Evolutionary conservation across 2,888 invertebrate genomes (phyloP).

Genomic region (Yponomeuta cagnagella): DNA sequence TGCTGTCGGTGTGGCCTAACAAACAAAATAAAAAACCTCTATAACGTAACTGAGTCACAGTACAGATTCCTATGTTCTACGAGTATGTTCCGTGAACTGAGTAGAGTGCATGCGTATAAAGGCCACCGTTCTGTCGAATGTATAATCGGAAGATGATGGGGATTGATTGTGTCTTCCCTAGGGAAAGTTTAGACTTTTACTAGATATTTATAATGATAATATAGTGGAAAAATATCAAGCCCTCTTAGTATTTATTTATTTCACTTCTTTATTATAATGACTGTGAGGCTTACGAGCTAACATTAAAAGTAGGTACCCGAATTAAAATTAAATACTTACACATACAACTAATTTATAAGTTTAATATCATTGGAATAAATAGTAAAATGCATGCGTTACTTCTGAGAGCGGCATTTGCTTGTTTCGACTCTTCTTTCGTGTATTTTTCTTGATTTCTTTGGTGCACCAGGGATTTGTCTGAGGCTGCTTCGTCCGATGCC

Average conservation of each 20-base stretch:
- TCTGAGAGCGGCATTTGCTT: slow-evolving; percentile 32
- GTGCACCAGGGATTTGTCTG: slow-evolving; percentile 23
- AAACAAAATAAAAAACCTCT: too few relatives aligned
- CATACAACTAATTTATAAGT: slow-evolving; percentile 36
- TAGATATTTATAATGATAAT: too few relatives aligned
- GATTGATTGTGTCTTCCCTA: too few relatives aligned
- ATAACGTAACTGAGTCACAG: too few relatives aligned
- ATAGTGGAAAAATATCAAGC: too few relatives aligned
- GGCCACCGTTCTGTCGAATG: too few relatives aligned
- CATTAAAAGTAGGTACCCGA: slow-evolving; percentile 29
- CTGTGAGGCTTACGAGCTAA: slow-evolving; percentile 52
- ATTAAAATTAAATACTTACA: slow-evolving; percentile 30
- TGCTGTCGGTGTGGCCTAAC: too few relatives aligned
- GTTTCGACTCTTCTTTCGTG: slow-evolving; percentile 21
- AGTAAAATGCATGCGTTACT: slow-evolving; percentile 31
- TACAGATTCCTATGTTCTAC: too few relatives aligned
- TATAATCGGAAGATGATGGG: too few relatives aligned
- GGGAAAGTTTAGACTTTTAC: too few relatives aligned
- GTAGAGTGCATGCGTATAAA: too few relatives aligned
- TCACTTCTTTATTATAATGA: slow-evolving; percentile 61
- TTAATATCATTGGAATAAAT: slow-evolving; percentile 31
- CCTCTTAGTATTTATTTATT: slow-evolving; percentile 29
- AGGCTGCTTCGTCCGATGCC: slow-evolving; percentile 62
- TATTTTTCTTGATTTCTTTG: slow-evolving; percentile 15
- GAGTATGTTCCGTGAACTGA: too few relatives aligned